Evolutionary conservation across 2,797 vertebrate species (phyloP).

Genomic region (Apodemus agrarius): DNA sequence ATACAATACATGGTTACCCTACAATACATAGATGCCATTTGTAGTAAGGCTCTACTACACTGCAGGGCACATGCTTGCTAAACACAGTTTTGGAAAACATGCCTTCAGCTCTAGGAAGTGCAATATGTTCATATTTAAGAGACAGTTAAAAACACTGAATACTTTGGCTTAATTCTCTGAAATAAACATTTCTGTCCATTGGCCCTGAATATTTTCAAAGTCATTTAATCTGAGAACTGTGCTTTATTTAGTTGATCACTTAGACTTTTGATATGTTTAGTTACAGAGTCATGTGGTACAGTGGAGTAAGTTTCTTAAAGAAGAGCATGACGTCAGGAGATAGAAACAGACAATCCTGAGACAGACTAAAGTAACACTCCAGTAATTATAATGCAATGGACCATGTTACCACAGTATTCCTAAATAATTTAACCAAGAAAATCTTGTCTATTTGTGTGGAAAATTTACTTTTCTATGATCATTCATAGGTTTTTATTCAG

Average conservation of each 20-base stretch:
- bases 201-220: not conserved
- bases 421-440: not conserved
- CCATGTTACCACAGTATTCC: not conserved
- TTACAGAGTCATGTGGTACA: not conserved
- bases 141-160: not conserved
- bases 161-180: not conserved
- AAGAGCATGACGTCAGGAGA: not conserved
- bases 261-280: not conserved
- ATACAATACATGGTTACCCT: no score
- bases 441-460: not conserved
- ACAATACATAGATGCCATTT: not conserved
- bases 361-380: not conserved
- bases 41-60: fast-evolving
- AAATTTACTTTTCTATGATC: not conserved
- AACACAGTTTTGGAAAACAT: not conserved
- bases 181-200: not conserved
- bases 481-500: not conserved
- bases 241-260: not conserved
- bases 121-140: not conserved
- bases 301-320: not conserved
- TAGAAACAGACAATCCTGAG: not conserved
- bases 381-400: not conserved
- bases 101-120: not conserved
- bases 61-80: not conserved
- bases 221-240: not conserved